These are phyloP conservation scores for Acridotheres tristis DNA, from an alignment of 2,797 vertebrate genomes.

Conservation along the genomic window DNA sequence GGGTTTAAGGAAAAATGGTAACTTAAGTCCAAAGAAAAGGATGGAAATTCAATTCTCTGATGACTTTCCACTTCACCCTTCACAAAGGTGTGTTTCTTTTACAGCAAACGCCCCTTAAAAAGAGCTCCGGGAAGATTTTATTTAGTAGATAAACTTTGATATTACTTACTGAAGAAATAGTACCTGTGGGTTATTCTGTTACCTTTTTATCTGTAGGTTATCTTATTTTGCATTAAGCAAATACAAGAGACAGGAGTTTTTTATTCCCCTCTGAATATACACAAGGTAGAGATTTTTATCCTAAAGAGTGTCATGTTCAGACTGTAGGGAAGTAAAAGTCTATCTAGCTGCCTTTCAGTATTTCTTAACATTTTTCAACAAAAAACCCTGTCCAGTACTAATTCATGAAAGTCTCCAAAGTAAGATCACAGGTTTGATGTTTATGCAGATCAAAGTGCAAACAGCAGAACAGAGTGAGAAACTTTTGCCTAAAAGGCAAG, in stretches of 20 bases:
- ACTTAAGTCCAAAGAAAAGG: neutral
- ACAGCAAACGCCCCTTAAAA: neutral
- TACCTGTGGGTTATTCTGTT: neutral
- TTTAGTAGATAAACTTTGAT: neutral
- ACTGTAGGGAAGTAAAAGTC: neutral
- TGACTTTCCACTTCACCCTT: neutral
- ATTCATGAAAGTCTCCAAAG: neutral
- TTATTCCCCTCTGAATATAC: neutral
- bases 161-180: neutral
- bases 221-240: neutral
- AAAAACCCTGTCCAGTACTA: neutral
- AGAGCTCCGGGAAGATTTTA: neutral
- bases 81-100: neutral
- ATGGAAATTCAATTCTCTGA: neutral
- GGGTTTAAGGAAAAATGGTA: neutral
- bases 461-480: neutral
- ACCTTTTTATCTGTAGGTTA: neutral
- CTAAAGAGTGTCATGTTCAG: neutral
- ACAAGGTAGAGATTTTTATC: neutral
- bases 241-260: neutral
- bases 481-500: neutral
- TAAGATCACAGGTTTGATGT: neutral
- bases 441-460: neutral
- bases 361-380: neutral
- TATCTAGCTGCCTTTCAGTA: neutral